Base-by-base conservation (phyloP, 35 echinoderm and acorn worm species). In the Anneissia japonica region DNA sequence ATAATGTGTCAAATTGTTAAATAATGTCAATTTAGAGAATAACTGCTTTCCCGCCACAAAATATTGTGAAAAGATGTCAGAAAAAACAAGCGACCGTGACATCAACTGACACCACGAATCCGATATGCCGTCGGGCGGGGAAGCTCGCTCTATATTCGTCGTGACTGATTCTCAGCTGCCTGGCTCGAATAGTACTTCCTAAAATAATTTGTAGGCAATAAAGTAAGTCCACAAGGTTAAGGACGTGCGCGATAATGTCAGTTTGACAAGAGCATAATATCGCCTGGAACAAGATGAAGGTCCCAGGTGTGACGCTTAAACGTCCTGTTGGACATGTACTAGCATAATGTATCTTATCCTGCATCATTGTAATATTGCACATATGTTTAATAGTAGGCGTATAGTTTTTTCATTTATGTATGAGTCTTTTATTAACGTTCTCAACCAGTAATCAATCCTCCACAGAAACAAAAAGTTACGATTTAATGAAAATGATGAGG, bases 1-100 rank as follows among this genome's bases (percentile, higher is more conserved):
- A 64, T 64, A 64, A 64, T 64, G 51, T 64, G 51, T 64, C 51
- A 64, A 64, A 64, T 64, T 64, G 51, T 64, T 64, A 64, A 64
- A 64, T 64, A 64, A 64, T 64, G 51, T 64, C 51, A 64, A 64
- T 64, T 64, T 9, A 64, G 26, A 23, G 26, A 64, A 12, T 64
- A 64, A 64, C 19, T 9, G 10, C 26, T 64, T 64, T 64, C 51
- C 51, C 51, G 51, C 51, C 51, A 12, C 51, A 64, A 64, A 64
- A 23, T 2, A 64, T n/a, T 26, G 21, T 23, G 51, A 26, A 64
- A 43, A 43, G 40, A 43, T 14, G 40, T 43, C 40, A 14, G 51
- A 64, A 64, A 64, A 23, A 23, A 1, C 51, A 64, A 64, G 51
- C 21, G 51, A 64, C 51, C 9, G 51, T 64, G 51, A 64, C 51